Percentiles rank a stretch among this genome's conserved stretches.
phyloP scores from a whole-genome alignment of 2,113 vertebrate genomes.

The Clarias macrocephalus region DNA sequence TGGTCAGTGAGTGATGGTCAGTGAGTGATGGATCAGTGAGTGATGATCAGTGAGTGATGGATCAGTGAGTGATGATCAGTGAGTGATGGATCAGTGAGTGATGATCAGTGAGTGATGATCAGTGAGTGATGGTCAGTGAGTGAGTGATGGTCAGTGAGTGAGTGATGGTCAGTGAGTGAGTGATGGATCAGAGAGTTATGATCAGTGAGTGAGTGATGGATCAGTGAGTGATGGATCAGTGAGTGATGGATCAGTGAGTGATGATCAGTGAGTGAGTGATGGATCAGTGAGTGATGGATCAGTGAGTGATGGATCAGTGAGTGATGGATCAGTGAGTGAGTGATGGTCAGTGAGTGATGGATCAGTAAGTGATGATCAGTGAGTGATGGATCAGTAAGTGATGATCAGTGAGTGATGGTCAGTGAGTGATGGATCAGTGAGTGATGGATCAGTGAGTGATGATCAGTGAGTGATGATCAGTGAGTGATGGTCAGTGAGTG shows the following conservation, averaged over 20 bases:
- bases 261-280: not conserved
- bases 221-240: not conserved
- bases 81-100: not conserved
- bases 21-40: rapidly evolving
- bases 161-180: too few species aligned
- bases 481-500: too few species aligned
- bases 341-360: not conserved
- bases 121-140: too few species aligned
- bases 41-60: not conserved
- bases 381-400: too few species aligned
- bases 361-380: not conserved
- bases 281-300: not conserved
- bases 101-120: not conserved
- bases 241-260: not conserved
- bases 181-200: not conserved
- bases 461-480: not conserved
- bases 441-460: not conserved
- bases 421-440: not conserved
- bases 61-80: not conserved
- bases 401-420: not conserved
- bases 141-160: too few species aligned
- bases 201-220: not conserved
- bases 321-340: not conserved
- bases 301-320: not conserved
- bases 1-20: too few species aligned